Conservation (phyloP, 92 coral and sea anemone genomes). For the Actinostola sp. region DNA sequence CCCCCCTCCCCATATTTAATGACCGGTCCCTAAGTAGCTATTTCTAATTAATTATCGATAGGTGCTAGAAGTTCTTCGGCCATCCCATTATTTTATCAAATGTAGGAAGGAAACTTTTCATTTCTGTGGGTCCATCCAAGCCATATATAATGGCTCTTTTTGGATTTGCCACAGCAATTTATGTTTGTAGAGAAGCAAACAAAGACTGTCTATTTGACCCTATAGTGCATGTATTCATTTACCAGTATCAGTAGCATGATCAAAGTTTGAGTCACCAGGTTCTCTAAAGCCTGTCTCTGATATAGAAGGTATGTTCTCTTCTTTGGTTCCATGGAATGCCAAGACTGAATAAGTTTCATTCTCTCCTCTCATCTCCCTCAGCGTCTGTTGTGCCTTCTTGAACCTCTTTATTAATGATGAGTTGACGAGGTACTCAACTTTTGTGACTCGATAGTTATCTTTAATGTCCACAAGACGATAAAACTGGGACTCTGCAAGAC, state of each 20-base stretch:
- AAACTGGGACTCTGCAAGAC: conserved; percentile 71
- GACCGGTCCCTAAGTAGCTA: too few species aligned
- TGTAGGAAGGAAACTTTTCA: too few species aligned
- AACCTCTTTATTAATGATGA: conserved; percentile 63
- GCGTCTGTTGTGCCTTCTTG: conserved; percentile 60
- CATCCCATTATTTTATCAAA: too few species aligned
- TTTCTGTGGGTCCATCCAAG: too few species aligned
- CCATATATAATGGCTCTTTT: too few species aligned
- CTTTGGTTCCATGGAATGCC: conserved; percentile 85
- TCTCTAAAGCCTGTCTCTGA: conserved; percentile 65
- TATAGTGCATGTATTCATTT: neutral
- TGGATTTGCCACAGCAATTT: too few species aligned
- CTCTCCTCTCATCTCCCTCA: conserved; percentile 56
- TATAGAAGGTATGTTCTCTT: conserved; percentile 69
- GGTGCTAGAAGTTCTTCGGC: too few species aligned
- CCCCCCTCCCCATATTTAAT: too few species aligned
- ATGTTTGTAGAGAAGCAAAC: too few species aligned
- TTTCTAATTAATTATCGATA: too few species aligned
- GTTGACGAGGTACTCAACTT: conserved; percentile 75
- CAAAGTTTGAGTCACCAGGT: conserved; percentile 78
- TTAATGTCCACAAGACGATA: conserved; percentile 76
- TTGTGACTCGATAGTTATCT: conserved; percentile 75
- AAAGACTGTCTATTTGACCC: neutral
- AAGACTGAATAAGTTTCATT: conserved; percentile 68
- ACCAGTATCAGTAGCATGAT: conserved; percentile 85